These are phyloP conservation scores for Trypoxylus dichotomus DNA, from an alignment of 1,140 invertebrate genomes.

Conservation along the genomic window DNA sequence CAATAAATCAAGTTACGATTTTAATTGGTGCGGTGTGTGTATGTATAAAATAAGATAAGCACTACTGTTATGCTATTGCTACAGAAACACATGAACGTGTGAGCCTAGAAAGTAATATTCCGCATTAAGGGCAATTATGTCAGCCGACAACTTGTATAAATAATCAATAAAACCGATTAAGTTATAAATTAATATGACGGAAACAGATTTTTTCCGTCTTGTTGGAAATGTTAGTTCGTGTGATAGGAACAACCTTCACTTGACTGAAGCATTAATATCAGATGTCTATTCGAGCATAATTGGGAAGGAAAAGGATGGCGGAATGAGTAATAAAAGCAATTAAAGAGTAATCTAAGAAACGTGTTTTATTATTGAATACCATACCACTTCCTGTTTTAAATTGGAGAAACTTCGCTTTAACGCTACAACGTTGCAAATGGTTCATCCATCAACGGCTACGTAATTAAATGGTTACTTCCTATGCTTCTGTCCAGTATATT, in stretches of 20 bases:
- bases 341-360: no score
- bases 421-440: no score
- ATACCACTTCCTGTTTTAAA: no score
- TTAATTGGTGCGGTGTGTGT: not conserved
- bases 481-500: no score
- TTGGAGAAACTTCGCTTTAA: no score
- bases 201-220: not conserved
- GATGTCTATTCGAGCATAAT: not conserved
- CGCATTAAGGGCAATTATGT: not conserved
- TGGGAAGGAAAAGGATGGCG: not conserved
- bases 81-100: not conserved
- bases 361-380: no score
- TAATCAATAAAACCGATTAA: slow-evolving; percentile 7
- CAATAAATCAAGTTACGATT: not conserved
- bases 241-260: not conserved
- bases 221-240: not conserved
- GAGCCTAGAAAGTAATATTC: not conserved
- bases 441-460: no score
- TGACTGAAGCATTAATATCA: not conserved
- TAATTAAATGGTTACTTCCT: no score
- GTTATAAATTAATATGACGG: slow-evolving; percentile 3
- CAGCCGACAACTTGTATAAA: not conserved
- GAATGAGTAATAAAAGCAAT: no score
- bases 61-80: not conserved
- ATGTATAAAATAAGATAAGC: not conserved